These are phyloP conservation scores for Urocynchramus pylzowi DNA, from an alignment of 2,113 vertebrate species.

Conservation along the genomic window DNA sequence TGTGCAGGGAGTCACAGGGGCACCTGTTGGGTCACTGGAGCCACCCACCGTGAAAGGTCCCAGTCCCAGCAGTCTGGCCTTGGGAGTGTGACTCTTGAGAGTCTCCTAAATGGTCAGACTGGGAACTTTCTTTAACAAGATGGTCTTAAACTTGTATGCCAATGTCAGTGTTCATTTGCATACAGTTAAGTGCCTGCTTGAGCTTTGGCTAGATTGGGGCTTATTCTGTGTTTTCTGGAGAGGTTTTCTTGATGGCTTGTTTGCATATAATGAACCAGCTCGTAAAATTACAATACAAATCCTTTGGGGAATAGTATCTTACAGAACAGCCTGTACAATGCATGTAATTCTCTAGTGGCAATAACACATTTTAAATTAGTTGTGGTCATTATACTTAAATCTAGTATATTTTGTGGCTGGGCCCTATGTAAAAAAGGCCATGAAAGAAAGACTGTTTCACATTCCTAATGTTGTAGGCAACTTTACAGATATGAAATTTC, in stretches of 20 bases:
- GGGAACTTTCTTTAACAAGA: not conserved
- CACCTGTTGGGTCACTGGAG: not conserved
- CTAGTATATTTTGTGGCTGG: not conserved
- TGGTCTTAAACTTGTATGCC: not conserved
- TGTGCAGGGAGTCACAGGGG: not conserved
- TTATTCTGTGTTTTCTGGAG: not conserved
- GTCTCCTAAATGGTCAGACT: not conserved
- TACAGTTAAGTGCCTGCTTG: not conserved
- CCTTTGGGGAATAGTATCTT: not conserved
- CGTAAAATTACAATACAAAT: not conserved
- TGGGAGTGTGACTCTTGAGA: not conserved
- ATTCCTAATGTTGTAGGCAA: not conserved
- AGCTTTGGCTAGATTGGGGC: not conserved
- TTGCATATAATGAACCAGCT: not conserved
- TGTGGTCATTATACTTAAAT: not conserved
- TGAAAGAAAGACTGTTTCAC: not conserved
- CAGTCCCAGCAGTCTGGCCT: not conserved
- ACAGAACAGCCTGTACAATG: not conserved
- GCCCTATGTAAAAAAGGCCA: not conserved
- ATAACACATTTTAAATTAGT: not conserved
- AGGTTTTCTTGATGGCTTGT: not conserved
- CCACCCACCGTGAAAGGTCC: rapidly evolving
- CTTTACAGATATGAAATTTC: not conserved
- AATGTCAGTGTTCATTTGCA: not conserved
- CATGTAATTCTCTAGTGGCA: not conserved